Conservation (phyloP, 2,797 vertebrate genomes). For the Lagorchestes hirsutus region DNA sequence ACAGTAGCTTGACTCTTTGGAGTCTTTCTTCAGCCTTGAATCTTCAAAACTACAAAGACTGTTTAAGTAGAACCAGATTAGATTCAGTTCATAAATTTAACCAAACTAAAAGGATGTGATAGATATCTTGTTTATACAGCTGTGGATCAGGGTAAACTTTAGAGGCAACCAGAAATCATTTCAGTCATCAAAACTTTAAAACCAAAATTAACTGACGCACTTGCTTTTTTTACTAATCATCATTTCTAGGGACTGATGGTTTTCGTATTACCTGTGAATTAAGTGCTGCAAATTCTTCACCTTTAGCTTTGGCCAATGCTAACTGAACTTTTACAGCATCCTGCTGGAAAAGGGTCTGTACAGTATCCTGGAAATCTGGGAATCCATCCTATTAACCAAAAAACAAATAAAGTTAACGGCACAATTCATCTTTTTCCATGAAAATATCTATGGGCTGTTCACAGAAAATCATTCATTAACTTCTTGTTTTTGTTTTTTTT, state of each 20-base stretch:
- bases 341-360: constrained; percentile 95
- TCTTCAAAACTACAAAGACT: constrained; percentile 54
- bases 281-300: constrained; percentile 91
- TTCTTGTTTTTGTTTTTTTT: background rate
- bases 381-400: constrained; percentile 91
- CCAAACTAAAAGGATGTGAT: constrained; percentile 22
- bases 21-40: constrained; percentile 33
- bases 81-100: constrained; percentile 53
- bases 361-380: constrained; percentile 96
- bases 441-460: constrained; percentile 24
- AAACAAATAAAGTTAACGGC: constrained; percentile 53
- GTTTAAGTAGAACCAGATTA: background rate
- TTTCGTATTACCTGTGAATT: constrained; percentile 93
- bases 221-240: background rate
- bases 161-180: constrained; percentile 47
- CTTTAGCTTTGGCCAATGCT: constrained; percentile 94
- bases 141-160: constrained; percentile 33
- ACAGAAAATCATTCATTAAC: constrained; percentile 30
- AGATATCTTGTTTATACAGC: constrained; percentile 27
- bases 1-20: background rate
- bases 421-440: constrained; percentile 16
- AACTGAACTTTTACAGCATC: constrained; percentile 93
- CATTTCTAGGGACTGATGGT: background rate
- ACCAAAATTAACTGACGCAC: background rate
- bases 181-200: constrained; percentile 27